Percentiles rank a stretch among this genome's conserved stretches.
Evolutionary conservation across 2,797 vertebrate genomes (phyloP).

Genomic region (Neosilurus mollespiculum): DNA sequence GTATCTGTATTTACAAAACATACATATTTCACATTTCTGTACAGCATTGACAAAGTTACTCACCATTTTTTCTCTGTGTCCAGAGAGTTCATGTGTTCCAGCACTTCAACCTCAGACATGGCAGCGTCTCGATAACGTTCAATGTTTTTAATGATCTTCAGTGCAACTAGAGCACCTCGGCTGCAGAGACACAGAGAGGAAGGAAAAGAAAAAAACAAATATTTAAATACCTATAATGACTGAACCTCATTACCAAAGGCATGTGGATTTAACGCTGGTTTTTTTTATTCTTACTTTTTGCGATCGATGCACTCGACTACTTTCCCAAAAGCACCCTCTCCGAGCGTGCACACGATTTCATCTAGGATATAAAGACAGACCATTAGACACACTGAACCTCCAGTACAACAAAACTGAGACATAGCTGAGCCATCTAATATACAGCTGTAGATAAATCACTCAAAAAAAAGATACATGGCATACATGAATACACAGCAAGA

Average conservation of each 20-base stretch:
- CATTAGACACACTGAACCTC: constrained; percentile 47
- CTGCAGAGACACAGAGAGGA: constrained; percentile 42
- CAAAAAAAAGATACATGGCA: constrained; percentile 47
- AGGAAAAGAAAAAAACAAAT: background rate
- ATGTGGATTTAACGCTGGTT: background rate
- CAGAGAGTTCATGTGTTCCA: constrained; percentile 86
- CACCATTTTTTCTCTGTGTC: constrained; percentile 85
- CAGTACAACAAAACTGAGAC: constrained; percentile 16
- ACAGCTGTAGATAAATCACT: constrained; percentile 39
- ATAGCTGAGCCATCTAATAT: constrained; percentile 31
- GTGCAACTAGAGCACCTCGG: constrained; percentile 79
- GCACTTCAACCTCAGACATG: constrained; percentile 85
- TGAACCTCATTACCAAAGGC: background rate
- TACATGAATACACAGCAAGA: constrained; percentile 39
- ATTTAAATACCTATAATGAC: background rate
- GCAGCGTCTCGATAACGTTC: constrained; percentile 86
- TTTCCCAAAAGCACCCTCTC: constrained; percentile 92
- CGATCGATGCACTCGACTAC: constrained; percentile 91
- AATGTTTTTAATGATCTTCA: constrained; percentile 93
- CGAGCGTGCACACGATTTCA: constrained; percentile 88
- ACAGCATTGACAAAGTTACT: constrained; percentile 63
- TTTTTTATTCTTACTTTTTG: constrained; percentile 76
- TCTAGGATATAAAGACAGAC: constrained; percentile 74
- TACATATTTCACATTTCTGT: background rate
- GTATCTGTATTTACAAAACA: background rate